Evolutionary conservation across 2,113 vertebrate genomes (phyloP), one percentile per base, ranked within the genome.

Genomic region (Galbula dea): DNA sequence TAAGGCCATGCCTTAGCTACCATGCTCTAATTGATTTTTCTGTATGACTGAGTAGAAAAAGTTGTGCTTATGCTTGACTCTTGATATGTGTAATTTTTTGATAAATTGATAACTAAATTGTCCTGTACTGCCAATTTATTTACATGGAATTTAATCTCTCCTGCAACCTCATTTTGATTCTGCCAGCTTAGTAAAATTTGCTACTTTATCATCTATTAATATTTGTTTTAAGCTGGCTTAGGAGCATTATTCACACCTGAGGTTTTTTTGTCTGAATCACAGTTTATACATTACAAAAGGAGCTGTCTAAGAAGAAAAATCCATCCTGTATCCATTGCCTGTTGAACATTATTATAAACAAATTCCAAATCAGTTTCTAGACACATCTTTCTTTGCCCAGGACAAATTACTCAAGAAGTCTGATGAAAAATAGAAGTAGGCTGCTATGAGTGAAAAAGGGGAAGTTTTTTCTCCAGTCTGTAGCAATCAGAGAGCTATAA

Each of bases 391-490:
- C 52, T 82, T 88, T 85, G 58, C 59, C 37, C 79, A 85, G 88
- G 92, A 94, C 63, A 86, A 91, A 76, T 67, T 91, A 71, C 63
- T 85, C 67, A 86, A 51, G 39, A 71, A 59, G 51, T 90, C 72
- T 80, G 67, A 95, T 81, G 93, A 96, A 91, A 96, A 95, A 96
- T 62, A 77, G 90, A 93, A 94, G 86, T 71, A 91, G 80, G 92
- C 86, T 96, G 76, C 61, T 96, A 55, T 74, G 51, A 94, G 43
- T 86, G 73, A 88, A 77, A 90, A 96, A 59, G 72, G 13, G 79
- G 79, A 96, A 93, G 59, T 73, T 86, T 94, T 84, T 84, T 78
- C 66, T 90, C 55, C 46, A 58, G 72, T 58, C 58, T 88, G 71
- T 77, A 93, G 93, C 91, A 91, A 91, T 82, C 79, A 90, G 76